Base-by-base conservation (phyloP, 2,797 vertebrate genomes). In the Pempheris klunzingeri region DNA sequence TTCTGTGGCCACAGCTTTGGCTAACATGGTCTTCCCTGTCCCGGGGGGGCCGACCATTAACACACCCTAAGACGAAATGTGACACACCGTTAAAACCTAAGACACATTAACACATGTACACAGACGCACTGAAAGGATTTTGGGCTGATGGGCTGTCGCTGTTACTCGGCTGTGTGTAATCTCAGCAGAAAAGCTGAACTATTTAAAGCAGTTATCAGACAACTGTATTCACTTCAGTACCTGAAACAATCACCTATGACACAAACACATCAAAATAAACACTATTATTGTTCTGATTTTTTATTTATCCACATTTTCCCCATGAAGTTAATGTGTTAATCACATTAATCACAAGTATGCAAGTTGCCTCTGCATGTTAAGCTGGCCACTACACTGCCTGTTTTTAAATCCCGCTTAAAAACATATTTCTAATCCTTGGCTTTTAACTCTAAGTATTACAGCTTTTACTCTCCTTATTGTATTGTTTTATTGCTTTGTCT, bases 21-120 rank as follows among this genome's bases (percentile, higher is more conserved):
- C 98, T 24, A 99, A 85, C 97, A 99, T 97, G 34, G 98, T 99
- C 95, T 99, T 99, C 30, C 98, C 98, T 13, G 98, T 99, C 36
- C 98, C 98, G 7, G 98, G 98, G 20, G 98, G 98, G 24, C 98
- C 98, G 10, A 99, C 97, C 98, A 99, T 99, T 82, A 99, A 90
- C 58, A 99, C 97, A 0, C 98, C 98, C 98, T 99, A 54, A 71
- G 36, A 86, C 39, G 84, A 50, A 67, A 72, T 14, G 52, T 22
- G 28, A 47, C 26, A 34, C 24, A 61, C 12, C n/a, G 22, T 73
- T 64, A 32, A 30, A 67, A 43, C 14, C 5, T 4, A 14, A 22
- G 2, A 63, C 1, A 32, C 22, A 32, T 18, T 32, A 38, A 70
- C 18, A 49, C 43, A 70, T 2, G 20, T 5, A 47, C 3, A 61